Evolutionary conservation across 2,797 vertebrate genomes (phyloP), one percentile per base, ranked within the genome.

Genomic region (Schizopygopsis malacanthus): DNA sequence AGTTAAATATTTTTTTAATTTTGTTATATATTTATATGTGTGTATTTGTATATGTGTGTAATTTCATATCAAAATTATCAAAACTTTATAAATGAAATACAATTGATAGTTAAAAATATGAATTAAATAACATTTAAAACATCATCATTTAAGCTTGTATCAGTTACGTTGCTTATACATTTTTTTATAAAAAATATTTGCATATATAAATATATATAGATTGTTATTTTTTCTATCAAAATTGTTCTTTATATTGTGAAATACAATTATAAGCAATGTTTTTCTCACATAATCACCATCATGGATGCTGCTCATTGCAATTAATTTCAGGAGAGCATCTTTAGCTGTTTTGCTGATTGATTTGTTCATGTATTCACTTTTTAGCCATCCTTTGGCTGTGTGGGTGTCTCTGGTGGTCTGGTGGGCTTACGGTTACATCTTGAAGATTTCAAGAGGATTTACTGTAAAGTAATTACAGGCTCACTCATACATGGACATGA

Each of bases 381-480:
- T 41, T 41, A 43, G 39, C 7, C 78, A 50, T 80, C 18, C 9
- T 70, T 70, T 52, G 20, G 28, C 12, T 70, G 8, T 70, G 12
- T 37, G 47, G 43, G 18, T 22, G 76, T 41, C 50, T 78, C 79
- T 47, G 39, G 77, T 79, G 77, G 37, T 79, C 54, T 59, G 22
- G 22, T 59, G 56, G 22, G n/a, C 12, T 67, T 43, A 81, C 33
- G 16, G 37, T 39, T 4, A 25, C 59, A 47, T 83, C 18, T 83
- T n/a, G 20, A 76, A 4, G 54, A 65, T 76, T 13, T 67, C 2
- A 77, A 41, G 18, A 63, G 54, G 72, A 83, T 83, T 83, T 77
- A 69, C 59, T 28, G 45, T 78, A 72, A 82, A 82, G 22, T 69
- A 41, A 77, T 67, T 50, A 77, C 59, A 56, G 47, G 43, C 45